These are phyloP conservation scores for Kryphioiulus occultus DNA, from an alignment of 2,888 invertebrate genomes.

Conservation along the genomic window DNA sequence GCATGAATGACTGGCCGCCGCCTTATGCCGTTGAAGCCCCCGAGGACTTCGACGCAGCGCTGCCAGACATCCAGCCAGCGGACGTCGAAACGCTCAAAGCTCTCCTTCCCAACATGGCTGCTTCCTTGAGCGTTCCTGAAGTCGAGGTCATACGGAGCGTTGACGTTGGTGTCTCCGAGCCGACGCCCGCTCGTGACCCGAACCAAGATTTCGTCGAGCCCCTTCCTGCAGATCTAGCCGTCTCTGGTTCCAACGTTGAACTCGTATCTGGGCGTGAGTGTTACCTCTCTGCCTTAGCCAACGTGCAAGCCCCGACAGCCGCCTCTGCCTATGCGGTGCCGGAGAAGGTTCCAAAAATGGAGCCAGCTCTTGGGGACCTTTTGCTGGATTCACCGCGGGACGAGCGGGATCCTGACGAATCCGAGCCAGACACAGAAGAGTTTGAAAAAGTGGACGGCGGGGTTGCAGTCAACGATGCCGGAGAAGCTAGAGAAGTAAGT, in stretches of 20 bases:
- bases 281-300: not conserved
- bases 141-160: not conserved
- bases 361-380: not conserved
- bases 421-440: constrained; percentile 82
- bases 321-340: not conserved
- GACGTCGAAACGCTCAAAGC: constrained; percentile 61
- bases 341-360: not conserved
- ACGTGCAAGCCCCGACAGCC: not conserved
- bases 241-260: not conserved
- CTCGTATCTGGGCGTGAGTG: not conserved
- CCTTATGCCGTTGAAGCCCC: constrained; percentile 75
- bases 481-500: constrained; percentile 33
- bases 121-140: constrained; percentile 50
- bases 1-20: constrained; percentile 85
- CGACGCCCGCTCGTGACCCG: not conserved
- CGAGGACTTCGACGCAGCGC: constrained; percentile 60
- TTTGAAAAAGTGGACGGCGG: constrained; percentile 77
- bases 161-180: too few relatives aligned
- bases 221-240: not conserved
- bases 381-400: constrained; percentile 45
- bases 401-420: constrained; percentile 68
- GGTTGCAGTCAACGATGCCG: constrained; percentile 9
- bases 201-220: not conserved
- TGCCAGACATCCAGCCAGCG: constrained; percentile 61
- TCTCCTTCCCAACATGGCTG: constrained; percentile 59